A percentile compares a stretch with the other conserved stretches of the same genome.
These are phyloP conservation scores for Operophtera brumata DNA, from an alignment of 2,888 invertebrate genomes.

Conservation along the genomic window DNA sequence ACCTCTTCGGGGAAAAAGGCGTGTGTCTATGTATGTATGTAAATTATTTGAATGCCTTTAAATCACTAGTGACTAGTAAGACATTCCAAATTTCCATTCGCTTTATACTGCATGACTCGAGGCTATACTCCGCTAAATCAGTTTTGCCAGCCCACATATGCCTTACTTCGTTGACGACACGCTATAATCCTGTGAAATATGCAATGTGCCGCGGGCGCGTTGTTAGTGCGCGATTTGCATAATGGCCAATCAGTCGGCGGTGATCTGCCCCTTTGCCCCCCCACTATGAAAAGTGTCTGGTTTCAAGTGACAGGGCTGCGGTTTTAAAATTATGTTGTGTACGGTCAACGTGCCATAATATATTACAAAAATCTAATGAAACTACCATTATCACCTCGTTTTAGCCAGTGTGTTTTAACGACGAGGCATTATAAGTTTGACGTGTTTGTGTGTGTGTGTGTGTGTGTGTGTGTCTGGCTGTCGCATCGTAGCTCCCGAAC, in stretches of 20 bases:
- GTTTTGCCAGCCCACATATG: constrained; percentile 19
- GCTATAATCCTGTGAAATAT: constrained; percentile 46
- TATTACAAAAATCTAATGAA: too few relatives aligned
- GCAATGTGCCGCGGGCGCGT: constrained; percentile 44
- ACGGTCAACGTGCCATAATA: too few relatives aligned
- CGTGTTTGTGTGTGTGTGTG: too few relatives aligned
- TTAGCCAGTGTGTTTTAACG: too few relatives aligned
- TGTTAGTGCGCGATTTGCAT: constrained; percentile 55
- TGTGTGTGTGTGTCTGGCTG: too few relatives aligned
- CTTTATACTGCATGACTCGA: neutral
- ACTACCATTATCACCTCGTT: too few relatives aligned
- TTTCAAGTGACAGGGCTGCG: neutral
- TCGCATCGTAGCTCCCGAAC: too few relatives aligned
- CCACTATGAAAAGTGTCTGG: constrained; percentile 8
- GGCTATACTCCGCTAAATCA: neutral
- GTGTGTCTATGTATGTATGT: too few relatives aligned
- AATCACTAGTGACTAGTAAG: neutral
- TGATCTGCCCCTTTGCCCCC: constrained; percentile 36
- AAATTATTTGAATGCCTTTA: too few relatives aligned
- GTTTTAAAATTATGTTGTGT: too few relatives aligned
- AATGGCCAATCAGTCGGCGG: constrained; percentile 56
- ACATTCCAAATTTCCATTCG: neutral
- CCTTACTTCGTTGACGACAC: constrained; percentile 41
- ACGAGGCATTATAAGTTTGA: too few relatives aligned
- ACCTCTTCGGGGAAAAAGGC: too few relatives aligned